phyloP scores from a whole-genome alignment of 2,888 invertebrate genomes.

The Ethmia dodecea region DNA sequence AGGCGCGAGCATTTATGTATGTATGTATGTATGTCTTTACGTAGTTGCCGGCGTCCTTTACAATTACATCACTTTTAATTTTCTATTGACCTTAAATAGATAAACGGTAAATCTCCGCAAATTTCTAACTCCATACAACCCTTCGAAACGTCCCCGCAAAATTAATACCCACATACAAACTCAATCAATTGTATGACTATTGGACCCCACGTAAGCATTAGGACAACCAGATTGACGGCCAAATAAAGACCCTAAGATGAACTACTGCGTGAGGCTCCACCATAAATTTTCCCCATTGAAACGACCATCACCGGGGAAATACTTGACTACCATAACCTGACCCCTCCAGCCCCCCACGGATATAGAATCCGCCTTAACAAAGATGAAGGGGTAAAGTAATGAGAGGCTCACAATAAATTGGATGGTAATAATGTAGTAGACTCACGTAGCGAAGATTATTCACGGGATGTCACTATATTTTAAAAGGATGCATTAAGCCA shows the following conservation, averaged over 20 bases:
- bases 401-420: slow-evolving; percentile 22
- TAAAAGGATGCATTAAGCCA: slow-evolving; percentile 57
- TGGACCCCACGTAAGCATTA: slow-evolving; percentile 4
- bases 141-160: slow-evolving; percentile 15
- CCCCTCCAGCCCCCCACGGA: slow-evolving; percentile 23
- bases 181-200: slow-evolving; percentile 27
- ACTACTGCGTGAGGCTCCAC: slow-evolving; percentile 39
- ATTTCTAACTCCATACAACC: too few species aligned
- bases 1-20: too few species aligned
- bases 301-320: slow-evolving; percentile 62
- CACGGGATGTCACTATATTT: slow-evolving; percentile 65
- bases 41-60: too few species aligned
- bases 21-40: too few species aligned
- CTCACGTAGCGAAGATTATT: slow-evolving; percentile 57
- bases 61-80: too few species aligned
- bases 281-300: slow-evolving; percentile 63
- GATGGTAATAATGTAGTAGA: slow-evolving; percentile 26
- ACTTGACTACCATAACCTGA: slow-evolving; percentile 38
- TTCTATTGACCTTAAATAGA: too few species aligned
- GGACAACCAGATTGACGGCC: slow-evolving; percentile 44
- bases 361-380: too few species aligned
- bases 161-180: slow-evolving; percentile 38
- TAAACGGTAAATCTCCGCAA: too few species aligned
- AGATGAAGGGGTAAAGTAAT: not conserved
- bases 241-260: slow-evolving; percentile 54